These are phyloP conservation scores for Xestia xanthographa DNA, from an alignment of 2,888 invertebrate species.

Conservation along the genomic window DNA sequence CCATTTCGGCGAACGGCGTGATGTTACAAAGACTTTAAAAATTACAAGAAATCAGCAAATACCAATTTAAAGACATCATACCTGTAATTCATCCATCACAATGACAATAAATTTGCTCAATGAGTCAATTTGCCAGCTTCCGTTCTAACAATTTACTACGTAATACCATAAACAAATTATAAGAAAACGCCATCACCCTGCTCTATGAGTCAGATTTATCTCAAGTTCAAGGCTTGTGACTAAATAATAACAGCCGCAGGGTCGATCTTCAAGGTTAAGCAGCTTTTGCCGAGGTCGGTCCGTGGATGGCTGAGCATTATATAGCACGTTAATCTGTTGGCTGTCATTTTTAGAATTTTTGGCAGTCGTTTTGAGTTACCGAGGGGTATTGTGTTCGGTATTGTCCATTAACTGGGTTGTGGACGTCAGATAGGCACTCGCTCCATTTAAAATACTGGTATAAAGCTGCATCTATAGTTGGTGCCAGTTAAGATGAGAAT, in stretches of 20 bases:
- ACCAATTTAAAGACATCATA: background rate
- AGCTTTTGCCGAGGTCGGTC: background rate
- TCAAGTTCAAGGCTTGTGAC: background rate
- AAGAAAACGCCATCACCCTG: background rate
- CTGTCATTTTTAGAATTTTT: background rate
- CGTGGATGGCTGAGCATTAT: background rate
- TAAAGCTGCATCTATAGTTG: too few relatives aligned
- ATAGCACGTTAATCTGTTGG: background rate
- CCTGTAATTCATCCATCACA: background rate
- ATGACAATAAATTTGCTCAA: slow-evolving; percentile 1
- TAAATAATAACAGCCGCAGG: background rate
- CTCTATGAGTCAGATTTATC: background rate
- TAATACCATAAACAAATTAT: slow-evolving; percentile 5
- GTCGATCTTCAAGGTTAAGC: background rate
- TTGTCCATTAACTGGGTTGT: background rate
- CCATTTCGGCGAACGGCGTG: background rate
- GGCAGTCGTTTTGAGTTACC: background rate
- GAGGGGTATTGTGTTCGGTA: background rate
- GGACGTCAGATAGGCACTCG: too few relatives aligned
- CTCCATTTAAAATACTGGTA: too few relatives aligned
- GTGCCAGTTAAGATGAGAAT: too few relatives aligned
- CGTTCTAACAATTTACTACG: background rate
- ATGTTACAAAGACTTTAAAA: background rate
- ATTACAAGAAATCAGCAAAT: background rate
- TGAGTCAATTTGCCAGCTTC: slow-evolving; percentile 15